Base-by-base conservation (phyloP, 2,113 vertebrate genomes). In the Leucosticte australis region DNA sequence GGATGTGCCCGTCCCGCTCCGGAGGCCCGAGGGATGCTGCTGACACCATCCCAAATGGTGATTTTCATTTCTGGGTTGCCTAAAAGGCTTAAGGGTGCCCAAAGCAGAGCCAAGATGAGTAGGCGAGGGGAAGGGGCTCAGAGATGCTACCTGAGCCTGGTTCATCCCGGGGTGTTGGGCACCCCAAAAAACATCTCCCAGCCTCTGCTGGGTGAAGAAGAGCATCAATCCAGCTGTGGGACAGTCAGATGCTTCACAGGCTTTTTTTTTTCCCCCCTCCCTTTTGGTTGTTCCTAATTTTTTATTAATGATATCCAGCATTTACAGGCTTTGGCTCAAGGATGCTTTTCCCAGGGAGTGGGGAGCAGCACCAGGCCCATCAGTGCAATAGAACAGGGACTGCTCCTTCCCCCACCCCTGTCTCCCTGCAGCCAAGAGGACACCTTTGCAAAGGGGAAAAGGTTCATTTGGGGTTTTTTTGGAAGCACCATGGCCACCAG, bases 11-110 rank as follows among this genome's bases (percentile, higher is more conserved):
- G 57, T 11, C 28, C 79, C 14, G n/a, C 41, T n/a, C 23, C 9
- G 0, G 9, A 26, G 37, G 2, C 55, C 42, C 7, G 2, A 0
- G 39, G 70, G 53, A 60, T 19, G 71, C 57, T 4, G 59, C 16
- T 7, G n/a, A 50, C 37, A 28, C 24, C 30, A 0, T 0, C 35
- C 2, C 0, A 5, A 20, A 11, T 0, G 26, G 4, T 0, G 31
- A 15, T 53, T 70, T 24, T 21, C 1, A 33, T 19, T 49, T 19
- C 2, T 0, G 3, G 1, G 35, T 0, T 15, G 23, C 5, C 56
- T 14, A 1, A 87, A 70, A 86, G 28, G 57, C 39, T 35, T 2
- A 5, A 74, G n/a, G 71, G 5, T 87, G 64, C 17, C 27, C 7
- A 19, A 64, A 60, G 15, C 0, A 47, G 33, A 91, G 68, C 23